Conservation (phyloP, 2,113 vertebrate species). For the Syrrhaptes paradoxus region DNA sequence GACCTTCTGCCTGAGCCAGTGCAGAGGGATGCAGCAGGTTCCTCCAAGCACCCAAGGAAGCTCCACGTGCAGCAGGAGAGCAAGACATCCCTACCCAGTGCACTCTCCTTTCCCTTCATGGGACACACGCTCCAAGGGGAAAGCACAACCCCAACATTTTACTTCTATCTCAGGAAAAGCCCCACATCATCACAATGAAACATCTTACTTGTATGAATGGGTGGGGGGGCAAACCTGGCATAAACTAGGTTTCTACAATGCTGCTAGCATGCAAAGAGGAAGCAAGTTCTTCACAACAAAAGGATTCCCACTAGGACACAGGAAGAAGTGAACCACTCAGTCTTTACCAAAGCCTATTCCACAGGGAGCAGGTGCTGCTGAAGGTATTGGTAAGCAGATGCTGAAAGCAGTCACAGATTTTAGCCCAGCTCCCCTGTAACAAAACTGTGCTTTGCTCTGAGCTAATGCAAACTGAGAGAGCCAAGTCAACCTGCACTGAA, state of each 20-base stretch:
- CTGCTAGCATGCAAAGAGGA: not conserved
- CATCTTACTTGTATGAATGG: not conserved
- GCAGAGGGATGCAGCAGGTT: not conserved
- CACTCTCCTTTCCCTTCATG: not conserved
- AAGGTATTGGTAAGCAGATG: not conserved
- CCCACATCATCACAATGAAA: not conserved
- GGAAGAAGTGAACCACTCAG: not conserved
- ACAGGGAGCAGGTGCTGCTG: not conserved
- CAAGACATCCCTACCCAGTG: not conserved
- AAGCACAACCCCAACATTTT: not conserved
- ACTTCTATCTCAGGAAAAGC: not conserved
- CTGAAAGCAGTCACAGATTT: not conserved
- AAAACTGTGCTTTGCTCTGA: not conserved
- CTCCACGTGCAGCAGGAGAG: not conserved
- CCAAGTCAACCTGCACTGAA: not conserved
- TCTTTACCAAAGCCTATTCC: not conserved
- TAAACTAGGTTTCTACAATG: not conserved
- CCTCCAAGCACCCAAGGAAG: not conserved
- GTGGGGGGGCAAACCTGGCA: not conserved
- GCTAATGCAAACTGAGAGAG: not conserved
- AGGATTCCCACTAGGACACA: not conserved
- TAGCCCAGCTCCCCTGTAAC: not conserved
- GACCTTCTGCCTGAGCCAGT: not conserved
- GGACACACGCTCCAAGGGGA: not conserved
- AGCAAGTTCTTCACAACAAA: not conserved